Evolutionary conservation across 1,140 invertebrate species (phyloP), one percentile per base, ranked within the genome.

Genomic region (Procambarus virginalis): DNA sequence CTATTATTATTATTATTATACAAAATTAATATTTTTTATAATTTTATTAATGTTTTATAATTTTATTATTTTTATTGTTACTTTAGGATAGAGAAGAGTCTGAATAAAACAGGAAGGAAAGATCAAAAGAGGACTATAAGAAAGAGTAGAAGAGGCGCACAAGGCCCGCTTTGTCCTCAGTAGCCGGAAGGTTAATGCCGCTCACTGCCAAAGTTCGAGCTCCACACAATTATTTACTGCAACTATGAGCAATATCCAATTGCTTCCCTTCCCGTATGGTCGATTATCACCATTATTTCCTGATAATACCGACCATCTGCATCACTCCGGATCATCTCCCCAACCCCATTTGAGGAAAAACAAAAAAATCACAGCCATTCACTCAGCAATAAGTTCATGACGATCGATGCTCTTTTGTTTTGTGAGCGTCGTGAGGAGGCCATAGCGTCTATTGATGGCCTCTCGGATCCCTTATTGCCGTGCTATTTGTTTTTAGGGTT

Each of bases 401-500:
- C 49, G 49, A 34, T 80, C 55, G 49, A 80, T 80, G 55, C 20
- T 51, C 78, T 58, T 58, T 55, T 51, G 78, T 55, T 80, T 55
- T 58, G 49, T 51, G 49, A 55, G 49, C 78, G 20, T 22, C n/a
- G 34, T 49, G 49, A 55, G 55, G 78, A 49, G 34, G 68, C 64
- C 81, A 73, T 48, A 20, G 81, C 58, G 58, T 84, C 81, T 84
- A 22, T 55, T 84, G 81, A 84, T 84, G 46, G 81, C 58, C 60
- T 70, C 48, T 70, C 68, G 17, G 81, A 70, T 70, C 64, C 58
- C 64, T 84, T 84, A 84, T 84, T 70, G 81, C 81, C 45, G 58
- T 22, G 48, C 81, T 84, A 84, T 84, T 84, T 84, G 64, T 84
- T 84, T 84, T 70, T 84, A 84, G 81, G 81, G 64, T 70, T 70